These are phyloP conservation scores for Acrocephalus kingi DNA, from an alignment of 2,113 vertebrate genomes.

Conservation along the genomic window DNA sequence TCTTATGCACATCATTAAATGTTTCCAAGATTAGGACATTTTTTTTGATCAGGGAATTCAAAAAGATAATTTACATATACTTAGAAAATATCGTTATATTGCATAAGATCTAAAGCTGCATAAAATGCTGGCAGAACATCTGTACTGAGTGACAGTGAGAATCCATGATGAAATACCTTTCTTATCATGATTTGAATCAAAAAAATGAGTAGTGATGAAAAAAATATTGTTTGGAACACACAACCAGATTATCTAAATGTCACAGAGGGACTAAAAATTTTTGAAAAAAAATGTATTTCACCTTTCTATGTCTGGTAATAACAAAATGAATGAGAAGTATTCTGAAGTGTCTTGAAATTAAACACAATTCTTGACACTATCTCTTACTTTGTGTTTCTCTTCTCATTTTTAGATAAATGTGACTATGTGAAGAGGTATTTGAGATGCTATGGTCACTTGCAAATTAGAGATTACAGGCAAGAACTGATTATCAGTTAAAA, in stretches of 20 bases:
- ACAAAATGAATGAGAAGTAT: background rate
- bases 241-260: background rate
- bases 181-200: background rate
- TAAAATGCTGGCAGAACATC: background rate
- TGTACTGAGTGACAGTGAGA: background rate
- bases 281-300: background rate
- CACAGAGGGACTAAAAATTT: background rate
- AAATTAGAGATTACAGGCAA: background rate
- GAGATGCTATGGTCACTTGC: background rate
- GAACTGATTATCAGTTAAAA: background rate
- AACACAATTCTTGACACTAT: background rate
- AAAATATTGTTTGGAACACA: background rate
- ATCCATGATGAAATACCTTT: background rate
- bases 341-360: background rate
- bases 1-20: background rate
- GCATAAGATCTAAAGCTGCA: background rate
- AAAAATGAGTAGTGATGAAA: background rate
- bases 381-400: background rate
- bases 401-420: background rate
- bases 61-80: background rate
- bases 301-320: background rate
- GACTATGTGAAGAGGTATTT: background rate
- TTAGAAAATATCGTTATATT: background rate
- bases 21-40: background rate
- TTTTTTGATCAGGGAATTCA: background rate